Base-by-base conservation (phyloP, 2,888 invertebrate species). In the Cephus pygmeus region DNA sequence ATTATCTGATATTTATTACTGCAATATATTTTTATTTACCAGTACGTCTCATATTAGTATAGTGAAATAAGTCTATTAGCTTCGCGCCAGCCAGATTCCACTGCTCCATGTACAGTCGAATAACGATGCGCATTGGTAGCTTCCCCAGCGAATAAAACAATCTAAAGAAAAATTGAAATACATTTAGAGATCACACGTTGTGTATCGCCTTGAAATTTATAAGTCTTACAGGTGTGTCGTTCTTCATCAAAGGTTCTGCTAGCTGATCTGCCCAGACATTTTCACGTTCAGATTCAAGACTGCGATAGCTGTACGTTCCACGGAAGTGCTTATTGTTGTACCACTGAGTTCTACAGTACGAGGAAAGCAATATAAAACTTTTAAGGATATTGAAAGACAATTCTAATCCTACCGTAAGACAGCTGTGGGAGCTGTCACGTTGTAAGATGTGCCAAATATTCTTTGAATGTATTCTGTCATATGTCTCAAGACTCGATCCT, bases 51-150 rank as follows among this genome's bases (percentile, higher is more conserved):
- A 71, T 69, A 75, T 33, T 12, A 71, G 4, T 71, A 71, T 6
- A 71, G 34, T 12, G n/a, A 34, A 11, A 77, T 23, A 34, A 95
- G 87, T 82, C 95, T 92, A 30, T 95, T 92, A 1, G 96, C 96
- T 88, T 96, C 96, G 68, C 96, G 93, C 88, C 94, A 94, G 0
- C 96, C 96, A n/a, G 94, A 93, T 87, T 95, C 95, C 0, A 95
- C 90, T 0, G 96, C 96, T 0, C 96, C 96, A 85, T 96, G 96
- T 0, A 95, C 95, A 0, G 95, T 94, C 0, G 94, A 93, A 87
- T 94, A 95, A 86, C 92, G 93, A 83, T 94, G 93, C 74, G 93
- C 93, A 30, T 95, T 94, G 0, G 95, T 94, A 0, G 95, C 94
- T 88, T 95, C 95, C 0, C 95, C 95, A 1, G 94, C 95, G 86